These are phyloP conservation scores for Arctia plantaginis DNA, from an alignment of 2,888 invertebrate genomes.

Conservation along the genomic window DNA sequence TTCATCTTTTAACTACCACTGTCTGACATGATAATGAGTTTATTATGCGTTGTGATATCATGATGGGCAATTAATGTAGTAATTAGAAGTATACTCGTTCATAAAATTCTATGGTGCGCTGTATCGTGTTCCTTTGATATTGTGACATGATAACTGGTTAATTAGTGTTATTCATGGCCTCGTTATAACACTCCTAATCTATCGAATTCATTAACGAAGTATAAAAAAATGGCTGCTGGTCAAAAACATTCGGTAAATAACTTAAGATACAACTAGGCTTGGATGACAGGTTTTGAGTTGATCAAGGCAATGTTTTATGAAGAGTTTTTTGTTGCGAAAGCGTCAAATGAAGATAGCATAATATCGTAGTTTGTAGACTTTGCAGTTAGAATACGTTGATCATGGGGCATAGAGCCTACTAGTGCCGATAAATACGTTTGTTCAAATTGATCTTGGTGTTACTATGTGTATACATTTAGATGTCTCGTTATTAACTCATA, in stretches of 20 bases:
- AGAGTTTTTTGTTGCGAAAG: too few relatives aligned
- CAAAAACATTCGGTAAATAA: neutral
- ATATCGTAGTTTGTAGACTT: too few relatives aligned
- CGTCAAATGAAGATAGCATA: too few relatives aligned
- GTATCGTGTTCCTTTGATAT: neutral
- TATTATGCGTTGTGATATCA: conserved; percentile 7
- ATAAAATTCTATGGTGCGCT: neutral
- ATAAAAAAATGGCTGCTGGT: neutral
- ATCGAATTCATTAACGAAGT: neutral
- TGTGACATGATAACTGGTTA: neutral
- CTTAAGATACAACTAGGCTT: neutral
- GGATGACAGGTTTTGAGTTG: neutral
- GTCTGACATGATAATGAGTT: conserved; percentile 15
- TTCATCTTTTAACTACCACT: conserved; percentile 21
- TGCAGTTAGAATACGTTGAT: too few relatives aligned
- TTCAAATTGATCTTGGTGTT: too few relatives aligned
- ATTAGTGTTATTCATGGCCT: conserved; percentile 2
- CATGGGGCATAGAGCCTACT: too few relatives aligned
- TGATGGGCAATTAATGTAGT: neutral
- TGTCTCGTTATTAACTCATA: too few relatives aligned
- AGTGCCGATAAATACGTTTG: too few relatives aligned
- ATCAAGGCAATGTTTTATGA: neutral
- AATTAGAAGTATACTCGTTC: neutral
- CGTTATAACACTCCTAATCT: neutral
- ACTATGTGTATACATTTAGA: too few relatives aligned